A percentile compares a stretch with the other conserved stretches of the same genome.
phyloP scores from a whole-genome alignment of 1,140 invertebrate species.

The Gonatopus flavifemur region DNA sequence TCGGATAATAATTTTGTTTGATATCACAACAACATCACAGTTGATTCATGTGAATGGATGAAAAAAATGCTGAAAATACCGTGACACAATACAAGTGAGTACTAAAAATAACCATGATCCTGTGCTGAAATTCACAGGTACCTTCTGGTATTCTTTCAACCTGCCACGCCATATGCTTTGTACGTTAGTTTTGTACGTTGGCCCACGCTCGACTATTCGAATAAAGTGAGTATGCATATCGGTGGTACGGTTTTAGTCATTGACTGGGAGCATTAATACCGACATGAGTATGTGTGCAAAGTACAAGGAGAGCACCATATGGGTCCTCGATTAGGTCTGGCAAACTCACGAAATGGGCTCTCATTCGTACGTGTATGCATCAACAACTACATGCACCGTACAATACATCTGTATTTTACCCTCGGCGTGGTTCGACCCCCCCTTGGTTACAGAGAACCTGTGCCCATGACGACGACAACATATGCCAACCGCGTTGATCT shows the following conservation, averaged over 20 bases:
- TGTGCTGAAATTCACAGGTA: too few species aligned
- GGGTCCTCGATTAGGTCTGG: background rate
- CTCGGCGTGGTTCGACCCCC: background rate
- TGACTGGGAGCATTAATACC: too few species aligned
- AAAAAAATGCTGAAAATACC: too few species aligned
- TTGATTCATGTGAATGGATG: too few species aligned
- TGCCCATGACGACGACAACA: background rate
- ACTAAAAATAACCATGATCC: too few species aligned
- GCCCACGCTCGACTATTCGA: too few species aligned
- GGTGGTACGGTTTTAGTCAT: background rate
- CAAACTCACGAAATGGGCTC: too few species aligned
- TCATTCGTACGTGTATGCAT: too few species aligned
- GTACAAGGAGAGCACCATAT: background rate
- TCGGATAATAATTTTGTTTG: too few species aligned
- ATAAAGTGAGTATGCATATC: background rate
- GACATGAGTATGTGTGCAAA: background rate
- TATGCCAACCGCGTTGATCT: slow-evolving; percentile 2
- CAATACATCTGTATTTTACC: background rate
- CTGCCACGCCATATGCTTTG: background rate
- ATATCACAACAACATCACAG: too few species aligned
- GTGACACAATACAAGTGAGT: too few species aligned
- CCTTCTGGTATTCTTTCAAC: slow-evolving; percentile 1
- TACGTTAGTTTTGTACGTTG: background rate
- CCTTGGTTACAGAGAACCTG: background rate
- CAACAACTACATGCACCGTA: background rate